These are phyloP conservation scores for Phrynocephalus guinanensis DNA, from an alignment of 2,797 vertebrate genomes.

Conservation along the genomic window DNA sequence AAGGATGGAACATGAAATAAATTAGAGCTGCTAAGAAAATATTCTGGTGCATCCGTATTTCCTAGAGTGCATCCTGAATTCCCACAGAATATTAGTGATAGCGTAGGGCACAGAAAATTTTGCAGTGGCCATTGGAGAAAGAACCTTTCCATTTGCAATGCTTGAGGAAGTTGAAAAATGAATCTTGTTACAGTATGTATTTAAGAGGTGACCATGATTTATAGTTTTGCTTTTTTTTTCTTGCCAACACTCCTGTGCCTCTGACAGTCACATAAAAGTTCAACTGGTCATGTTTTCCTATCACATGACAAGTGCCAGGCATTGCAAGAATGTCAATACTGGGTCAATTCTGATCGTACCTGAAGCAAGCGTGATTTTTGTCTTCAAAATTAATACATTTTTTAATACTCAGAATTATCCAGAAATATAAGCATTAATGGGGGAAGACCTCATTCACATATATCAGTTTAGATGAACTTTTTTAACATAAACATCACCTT, in stretches of 20 bases:
- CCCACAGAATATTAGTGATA: neutral
- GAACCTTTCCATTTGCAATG: neutral
- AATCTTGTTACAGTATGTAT: neutral
- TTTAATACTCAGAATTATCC: too few species aligned
- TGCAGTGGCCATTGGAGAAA: neutral
- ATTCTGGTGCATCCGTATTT: neutral
- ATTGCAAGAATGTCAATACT: neutral
- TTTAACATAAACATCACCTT: constrained; percentile 1
- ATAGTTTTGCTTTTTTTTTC: neutral
- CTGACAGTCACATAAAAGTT: neutral
- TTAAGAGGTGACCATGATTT: neutral
- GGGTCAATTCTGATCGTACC: neutral
- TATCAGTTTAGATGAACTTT: neutral
- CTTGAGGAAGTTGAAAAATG: neutral
- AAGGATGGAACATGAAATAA: neutral
- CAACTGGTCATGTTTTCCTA: neutral
- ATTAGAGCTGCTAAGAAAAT: neutral
- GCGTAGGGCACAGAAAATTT: neutral
- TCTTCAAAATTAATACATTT: neutral
- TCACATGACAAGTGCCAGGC: neutral
- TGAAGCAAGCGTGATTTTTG: neutral
- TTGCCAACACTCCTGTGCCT: neutral
- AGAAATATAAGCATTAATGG: too few species aligned
- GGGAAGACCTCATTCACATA: too few species aligned
- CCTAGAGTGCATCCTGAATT: neutral